phyloP scores from a whole-genome alignment of 1,140 invertebrate species.

The Dufourea novaeangliae region DNA sequence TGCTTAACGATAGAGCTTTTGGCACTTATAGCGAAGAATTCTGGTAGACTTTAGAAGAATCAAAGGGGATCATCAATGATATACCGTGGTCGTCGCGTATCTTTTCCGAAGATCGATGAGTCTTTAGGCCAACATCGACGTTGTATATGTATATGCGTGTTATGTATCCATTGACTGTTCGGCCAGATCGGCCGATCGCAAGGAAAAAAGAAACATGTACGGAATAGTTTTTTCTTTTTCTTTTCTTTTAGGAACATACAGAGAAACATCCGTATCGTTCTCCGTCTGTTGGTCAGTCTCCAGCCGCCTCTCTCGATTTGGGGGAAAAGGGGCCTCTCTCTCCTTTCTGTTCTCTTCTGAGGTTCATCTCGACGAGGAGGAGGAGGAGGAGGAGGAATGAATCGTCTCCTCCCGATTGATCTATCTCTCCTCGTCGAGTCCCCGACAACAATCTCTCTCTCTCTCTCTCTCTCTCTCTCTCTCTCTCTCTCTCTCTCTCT shows the following conservation, averaged over 20 bases:
- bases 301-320: slow-evolving; percentile 14
- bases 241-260: slow-evolving; percentile 56
- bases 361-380: not conserved
- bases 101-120: not conserved
- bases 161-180: not conserved
- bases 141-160: not conserved
- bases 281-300: slow-evolving; percentile 40
- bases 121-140: slow-evolving; percentile 42
- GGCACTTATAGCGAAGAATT: slow-evolving; percentile 59
- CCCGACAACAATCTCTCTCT: not conserved
- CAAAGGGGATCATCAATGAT: not conserved
- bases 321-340: slow-evolving; percentile 38
- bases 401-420: not conserved
- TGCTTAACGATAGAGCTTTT: slow-evolving; percentile 43
- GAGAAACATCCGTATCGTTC: slow-evolving; percentile 39
- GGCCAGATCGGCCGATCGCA: not conserved
- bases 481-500: not conserved
- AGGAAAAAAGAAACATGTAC: slow-evolving; percentile 33
- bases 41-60: slow-evolving; percentile 24
- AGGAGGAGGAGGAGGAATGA: no score
- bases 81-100: not conserved
- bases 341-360: slow-evolving; percentile 9
- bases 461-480: not conserved
- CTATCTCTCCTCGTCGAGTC: not conserved
- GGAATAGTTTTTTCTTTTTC: no score